A percentile compares a stretch with the other conserved stretches of the same genome.
phyloP scores from a whole-genome alignment of 2,888 invertebrate genomes.

The Philereme transversata region DNA sequence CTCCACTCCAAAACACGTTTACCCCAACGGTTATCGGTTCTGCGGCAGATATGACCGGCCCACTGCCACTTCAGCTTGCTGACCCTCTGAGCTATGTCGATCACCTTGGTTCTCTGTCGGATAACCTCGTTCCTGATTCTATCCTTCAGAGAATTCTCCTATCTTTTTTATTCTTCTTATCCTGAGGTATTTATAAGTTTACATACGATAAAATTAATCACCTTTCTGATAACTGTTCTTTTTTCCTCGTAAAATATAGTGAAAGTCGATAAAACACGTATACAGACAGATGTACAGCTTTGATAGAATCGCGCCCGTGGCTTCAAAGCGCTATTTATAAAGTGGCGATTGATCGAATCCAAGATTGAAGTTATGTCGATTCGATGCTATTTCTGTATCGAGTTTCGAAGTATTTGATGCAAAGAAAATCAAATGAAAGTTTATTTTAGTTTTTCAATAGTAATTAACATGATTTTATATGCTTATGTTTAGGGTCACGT shows the following conservation, averaged over 20 bases:
- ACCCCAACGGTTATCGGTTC: no score
- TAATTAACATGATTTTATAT: not conserved
- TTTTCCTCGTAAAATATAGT: slow-evolving; percentile 8
- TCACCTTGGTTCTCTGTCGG: no score
- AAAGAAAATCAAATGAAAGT: not conserved
- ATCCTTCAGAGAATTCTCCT: no score
- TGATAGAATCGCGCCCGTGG: slow-evolving; percentile 32
- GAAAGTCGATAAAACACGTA: slow-evolving; percentile 25
- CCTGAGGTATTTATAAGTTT: no score
- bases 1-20: no score
- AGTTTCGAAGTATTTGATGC: slow-evolving; percentile 5
- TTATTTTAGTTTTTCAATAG: not conserved
- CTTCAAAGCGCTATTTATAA: slow-evolving; percentile 37
- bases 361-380: slow-evolving; percentile 25
- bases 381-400: slow-evolving; percentile 18
- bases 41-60: no score
- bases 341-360: slow-evolving; percentile 37
- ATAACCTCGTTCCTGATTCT: no score
- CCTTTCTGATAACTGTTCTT: not conserved
- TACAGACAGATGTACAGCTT: slow-evolving; percentile 15
- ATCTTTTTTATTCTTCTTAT: no score
- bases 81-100: no score
- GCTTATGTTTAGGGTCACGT: no score
- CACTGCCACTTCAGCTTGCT: no score
- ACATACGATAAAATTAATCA: not conserved